A percentile compares a stretch with the other conserved stretches of the same genome.
These are phyloP conservation scores for Anarhynchus alexandrinus DNA, from an alignment of 2,113 vertebrate genomes.

Conservation along the genomic window DNA sequence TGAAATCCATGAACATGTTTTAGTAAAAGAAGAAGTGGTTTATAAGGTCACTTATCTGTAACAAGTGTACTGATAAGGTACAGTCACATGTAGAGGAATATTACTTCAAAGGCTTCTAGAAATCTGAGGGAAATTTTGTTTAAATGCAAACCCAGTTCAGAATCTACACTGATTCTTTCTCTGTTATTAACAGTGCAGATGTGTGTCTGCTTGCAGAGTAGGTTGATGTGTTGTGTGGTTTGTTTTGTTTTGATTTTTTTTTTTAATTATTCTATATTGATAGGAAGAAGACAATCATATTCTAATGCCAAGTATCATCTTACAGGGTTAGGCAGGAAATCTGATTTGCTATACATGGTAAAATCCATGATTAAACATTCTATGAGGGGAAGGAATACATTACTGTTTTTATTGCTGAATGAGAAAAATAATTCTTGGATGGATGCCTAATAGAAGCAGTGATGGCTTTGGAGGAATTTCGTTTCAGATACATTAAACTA, in stretches of 20 bases:
- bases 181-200: not conserved
- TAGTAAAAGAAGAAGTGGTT: not conserved
- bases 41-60: not conserved
- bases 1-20: not conserved
- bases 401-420: not conserved
- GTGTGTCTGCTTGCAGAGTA: not conserved
- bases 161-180: not conserved
- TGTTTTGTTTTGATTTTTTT: too few relatives aligned
- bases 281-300: not conserved
- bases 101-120: not conserved
- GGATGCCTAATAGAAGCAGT: not conserved
- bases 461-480: not conserved
- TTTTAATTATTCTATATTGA: not conserved
- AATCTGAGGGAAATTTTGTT: not conserved
- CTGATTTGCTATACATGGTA: not conserved
- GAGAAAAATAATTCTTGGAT: slow-evolving; percentile 17
- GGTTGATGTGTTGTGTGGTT: not conserved
- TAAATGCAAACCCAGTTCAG: not conserved
- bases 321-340: not conserved
- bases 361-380: slow-evolving; percentile 11
- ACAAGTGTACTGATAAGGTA: not conserved
- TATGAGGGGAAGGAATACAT: not conserved
- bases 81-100: not conserved
- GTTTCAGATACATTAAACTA: not conserved
- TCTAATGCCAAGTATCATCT: not conserved